Evolutionary conservation across 2,113 vertebrate genomes (phyloP).

Genomic region (Alaudala cheleensis): DNA sequence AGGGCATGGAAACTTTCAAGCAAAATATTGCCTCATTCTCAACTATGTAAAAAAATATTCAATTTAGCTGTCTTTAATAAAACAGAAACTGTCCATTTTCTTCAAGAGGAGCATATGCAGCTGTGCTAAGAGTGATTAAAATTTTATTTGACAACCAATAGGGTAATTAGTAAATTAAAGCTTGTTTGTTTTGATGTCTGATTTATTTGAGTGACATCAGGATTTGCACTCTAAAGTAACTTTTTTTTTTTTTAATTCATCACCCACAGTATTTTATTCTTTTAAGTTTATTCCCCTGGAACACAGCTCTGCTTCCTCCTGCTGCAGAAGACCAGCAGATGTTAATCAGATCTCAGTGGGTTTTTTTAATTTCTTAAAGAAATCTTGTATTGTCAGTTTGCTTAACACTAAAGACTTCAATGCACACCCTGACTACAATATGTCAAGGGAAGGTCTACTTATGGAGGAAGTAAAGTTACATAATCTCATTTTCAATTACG

Average conservation of each 20-base stretch:
- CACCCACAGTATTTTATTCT: background rate
- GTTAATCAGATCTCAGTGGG: background rate
- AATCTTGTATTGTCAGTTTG: conserved; percentile 56
- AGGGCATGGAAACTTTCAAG: conserved; percentile 32
- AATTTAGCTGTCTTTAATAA: conserved; percentile 54
- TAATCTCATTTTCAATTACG: conserved; percentile 76
- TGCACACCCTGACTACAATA: conserved; percentile 44
- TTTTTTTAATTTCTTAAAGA: conserved; percentile 12
- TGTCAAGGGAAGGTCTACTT: conserved; percentile 52
- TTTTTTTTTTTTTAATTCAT: background rate
- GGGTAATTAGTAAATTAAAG: conserved; percentile 49
- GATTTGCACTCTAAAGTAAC: conserved; percentile 9
- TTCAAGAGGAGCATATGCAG: conserved; percentile 52
- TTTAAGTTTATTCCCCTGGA: background rate
- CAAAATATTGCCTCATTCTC: conserved; percentile 22
- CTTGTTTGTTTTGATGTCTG: conserved; percentile 37
- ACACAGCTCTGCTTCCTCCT: conserved; percentile 15
- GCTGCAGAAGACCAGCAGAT: conserved; percentile 23
- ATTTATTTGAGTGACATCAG: conserved; percentile 40
- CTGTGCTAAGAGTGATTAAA: conserved; percentile 61
- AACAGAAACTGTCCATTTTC: conserved; percentile 61
- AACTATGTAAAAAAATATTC: conserved; percentile 31
- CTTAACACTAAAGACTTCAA: conserved; percentile 46
- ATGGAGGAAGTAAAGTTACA: conserved; percentile 70
- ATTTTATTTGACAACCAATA: conserved; percentile 53